Base-by-base conservation (phyloP, 2,113 vertebrate species). In the Sialia sialis region DNA sequence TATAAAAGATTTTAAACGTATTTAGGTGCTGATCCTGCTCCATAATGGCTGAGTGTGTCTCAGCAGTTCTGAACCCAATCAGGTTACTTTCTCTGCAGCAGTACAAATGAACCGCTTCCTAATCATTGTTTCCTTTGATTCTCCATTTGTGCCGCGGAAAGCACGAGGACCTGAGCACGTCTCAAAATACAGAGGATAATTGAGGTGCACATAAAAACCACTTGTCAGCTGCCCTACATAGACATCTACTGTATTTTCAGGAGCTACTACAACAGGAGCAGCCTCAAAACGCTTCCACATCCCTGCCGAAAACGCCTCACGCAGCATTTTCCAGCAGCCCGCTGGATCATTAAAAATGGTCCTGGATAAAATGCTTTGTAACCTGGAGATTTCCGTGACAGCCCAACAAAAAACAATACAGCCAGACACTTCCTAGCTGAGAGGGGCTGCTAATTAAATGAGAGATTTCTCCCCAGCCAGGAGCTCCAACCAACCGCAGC, bases 231-330 rank as follows among this genome's bases (percentile, higher is more conserved):
- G 96, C 95, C 89, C 93, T 94, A 94, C 95, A 95, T 91, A 96
- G 95, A 93, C 95, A 94, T 92, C 95, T 96, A 89, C 91, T 95
- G 94, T 93, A 93, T 83, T 92, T 95, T 67, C 73, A 72, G 92
- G 13, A 75, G 92, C n/a, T 78, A 83, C 84, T 91, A 85, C 90
- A 96, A 16, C 49, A 75, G 56, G 44, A 80, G 43, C 85, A 94
- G 90, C 76, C 58, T 80, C 19, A 8, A 82, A 90, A 7, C 6
- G 5, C 58, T n/a, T 67, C 43, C 76, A n/a, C 43, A 83, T 76
- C 79, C 84, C 46, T 20, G 2, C 32, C 2, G 56, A 43, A 75
- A 55, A 78, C 34, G 46, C 48, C 38, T 91, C 76, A 21, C 3
- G 48, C 51, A 67, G 49, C 32, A 25, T 68, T 90, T 84, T 10